These are phyloP conservation scores for Gnathonemus echidnorhynchus DNA, from an alignment of 2,113 vertebrate species.

Conservation along the genomic window DNA sequence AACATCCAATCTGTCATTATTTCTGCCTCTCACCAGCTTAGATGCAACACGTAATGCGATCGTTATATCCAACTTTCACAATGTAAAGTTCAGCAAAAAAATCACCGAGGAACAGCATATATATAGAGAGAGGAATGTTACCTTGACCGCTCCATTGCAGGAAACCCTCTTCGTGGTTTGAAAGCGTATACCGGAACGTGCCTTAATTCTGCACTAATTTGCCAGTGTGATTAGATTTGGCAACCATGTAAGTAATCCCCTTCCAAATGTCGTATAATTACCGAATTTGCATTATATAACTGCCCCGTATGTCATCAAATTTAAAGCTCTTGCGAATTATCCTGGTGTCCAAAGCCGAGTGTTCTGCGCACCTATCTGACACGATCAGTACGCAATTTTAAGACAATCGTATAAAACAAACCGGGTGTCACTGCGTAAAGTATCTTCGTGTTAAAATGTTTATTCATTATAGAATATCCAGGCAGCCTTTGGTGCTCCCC, in stretches of 20 bases:
- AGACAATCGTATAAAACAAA: background rate
- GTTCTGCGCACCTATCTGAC: background rate
- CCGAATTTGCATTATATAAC: background rate
- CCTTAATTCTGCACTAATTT: background rate
- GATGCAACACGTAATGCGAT: background rate
- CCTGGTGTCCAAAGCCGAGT: background rate
- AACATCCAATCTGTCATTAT: background rate
- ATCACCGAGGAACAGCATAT: background rate
- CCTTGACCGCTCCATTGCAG: background rate
- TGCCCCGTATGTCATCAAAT: background rate
- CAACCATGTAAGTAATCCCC: background rate
- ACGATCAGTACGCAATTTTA: background rate
- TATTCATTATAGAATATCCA: background rate
- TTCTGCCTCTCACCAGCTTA: background rate
- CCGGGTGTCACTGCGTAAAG: background rate
- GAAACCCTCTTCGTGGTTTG: background rate
- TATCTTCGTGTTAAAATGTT: background rate
- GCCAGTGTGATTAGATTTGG: background rate
- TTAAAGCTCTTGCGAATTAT: background rate
- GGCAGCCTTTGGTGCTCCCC: background rate
- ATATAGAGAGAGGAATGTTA: background rate
- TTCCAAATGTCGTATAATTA: background rate
- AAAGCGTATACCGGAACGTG: background rate
- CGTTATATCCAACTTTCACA: background rate
- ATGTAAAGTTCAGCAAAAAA: background rate